phyloP scores from a whole-genome alignment of 1,140 invertebrate genomes.

The Penaeus chinensis region DNA sequence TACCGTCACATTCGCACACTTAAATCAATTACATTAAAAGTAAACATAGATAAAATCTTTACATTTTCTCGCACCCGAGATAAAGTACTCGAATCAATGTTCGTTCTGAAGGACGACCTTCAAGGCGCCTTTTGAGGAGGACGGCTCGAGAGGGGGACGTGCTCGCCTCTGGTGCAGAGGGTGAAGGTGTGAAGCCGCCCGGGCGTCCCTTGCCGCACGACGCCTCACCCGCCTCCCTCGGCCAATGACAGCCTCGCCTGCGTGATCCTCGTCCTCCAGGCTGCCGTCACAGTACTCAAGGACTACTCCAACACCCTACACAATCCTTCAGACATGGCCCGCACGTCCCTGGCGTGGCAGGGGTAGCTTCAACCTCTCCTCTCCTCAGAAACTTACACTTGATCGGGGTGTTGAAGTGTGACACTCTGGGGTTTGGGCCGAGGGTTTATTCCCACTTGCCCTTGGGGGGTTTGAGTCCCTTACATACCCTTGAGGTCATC shows the following conservation, averaged over 20 bases:
- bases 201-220: conserved; percentile 6
- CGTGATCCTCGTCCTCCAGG: conserved; percentile 30
- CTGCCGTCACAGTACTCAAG: conserved; percentile 46
- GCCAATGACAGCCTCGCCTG: conserved; percentile 46
- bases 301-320: conserved; percentile 34
- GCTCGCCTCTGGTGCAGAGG: not conserved
- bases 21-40: too few relatives aligned
- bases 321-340: not conserved
- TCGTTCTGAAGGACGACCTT: not conserved
- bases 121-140: conserved; percentile 5
- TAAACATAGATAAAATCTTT: too few relatives aligned
- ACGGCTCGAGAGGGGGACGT: too few relatives aligned
- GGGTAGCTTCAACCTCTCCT: not conserved
- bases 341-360: too few relatives aligned
- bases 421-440: conserved; percentile 33
- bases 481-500: conserved; percentile 57
- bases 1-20: too few relatives aligned
- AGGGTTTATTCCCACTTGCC: conserved; percentile 33
- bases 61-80: too few relatives aligned
- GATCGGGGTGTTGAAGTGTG: not conserved
- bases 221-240: conserved; percentile 24
- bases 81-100: too few relatives aligned
- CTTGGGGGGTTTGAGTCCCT: conserved; percentile 47
- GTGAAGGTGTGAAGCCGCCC: conserved; percentile 10
- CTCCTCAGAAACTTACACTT: not conserved